phyloP scores from a whole-genome alignment of 2,888 invertebrate species.

The Willowsia nigromaculata region DNA sequence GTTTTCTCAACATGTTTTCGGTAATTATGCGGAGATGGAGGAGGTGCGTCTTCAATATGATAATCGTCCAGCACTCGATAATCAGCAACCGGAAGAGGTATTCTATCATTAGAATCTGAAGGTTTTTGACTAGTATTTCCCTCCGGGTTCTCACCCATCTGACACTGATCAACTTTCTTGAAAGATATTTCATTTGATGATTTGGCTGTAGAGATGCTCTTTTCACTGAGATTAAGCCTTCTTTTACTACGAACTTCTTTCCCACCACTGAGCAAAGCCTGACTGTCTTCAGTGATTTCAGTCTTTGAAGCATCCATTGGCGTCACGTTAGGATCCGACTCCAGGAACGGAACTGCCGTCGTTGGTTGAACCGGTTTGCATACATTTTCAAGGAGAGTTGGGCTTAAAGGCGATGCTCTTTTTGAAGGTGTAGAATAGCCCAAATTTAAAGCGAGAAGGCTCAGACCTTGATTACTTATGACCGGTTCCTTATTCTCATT shows the following conservation, averaged over 20 bases:
- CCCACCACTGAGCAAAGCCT: background rate
- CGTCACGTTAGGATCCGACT: background rate
- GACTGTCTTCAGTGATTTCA: background rate
- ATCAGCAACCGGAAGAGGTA: background rate
- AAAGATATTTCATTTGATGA: background rate
- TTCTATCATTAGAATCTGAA: background rate
- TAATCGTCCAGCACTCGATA: slow-evolving; percentile 40
- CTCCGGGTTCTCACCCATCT: background rate
- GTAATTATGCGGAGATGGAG: background rate
- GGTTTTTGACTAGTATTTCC: slow-evolving; percentile 32
- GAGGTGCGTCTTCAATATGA: background rate
- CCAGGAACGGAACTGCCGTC: background rate
- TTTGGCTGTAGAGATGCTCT: background rate
- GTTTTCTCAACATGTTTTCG: background rate
- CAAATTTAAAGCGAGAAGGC: background rate
- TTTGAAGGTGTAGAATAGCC: background rate
- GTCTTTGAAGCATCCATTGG: background rate
- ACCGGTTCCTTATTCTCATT: slow-evolving; percentile 22
- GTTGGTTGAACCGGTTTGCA: background rate
- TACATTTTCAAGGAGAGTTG: slow-evolving; percentile 25
- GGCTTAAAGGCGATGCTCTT: slow-evolving; percentile 42
- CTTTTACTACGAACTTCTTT: background rate
- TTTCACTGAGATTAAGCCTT: background rate
- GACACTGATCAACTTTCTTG: background rate
- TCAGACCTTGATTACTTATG: background rate